A percentile compares a stretch with the other conserved stretches of the same genome.
Conservation (phyloP, 2,797 vertebrate species). For the Ispidina picta region DNA sequence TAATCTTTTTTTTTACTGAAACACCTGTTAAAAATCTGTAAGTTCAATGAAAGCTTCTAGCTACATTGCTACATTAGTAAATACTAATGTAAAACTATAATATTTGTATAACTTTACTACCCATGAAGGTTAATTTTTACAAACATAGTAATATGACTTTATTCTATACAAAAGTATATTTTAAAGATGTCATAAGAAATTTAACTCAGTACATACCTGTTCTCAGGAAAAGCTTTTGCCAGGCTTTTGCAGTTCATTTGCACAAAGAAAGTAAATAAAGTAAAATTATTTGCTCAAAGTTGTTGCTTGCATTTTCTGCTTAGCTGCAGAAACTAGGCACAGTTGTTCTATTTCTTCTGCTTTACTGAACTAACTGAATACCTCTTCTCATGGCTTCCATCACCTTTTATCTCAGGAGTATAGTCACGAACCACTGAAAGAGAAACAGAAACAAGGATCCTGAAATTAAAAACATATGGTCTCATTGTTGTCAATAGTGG, state of each 20-base stretch:
- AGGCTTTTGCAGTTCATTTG: not conserved
- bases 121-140: not conserved
- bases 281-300: not conserved
- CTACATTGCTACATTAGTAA: not conserved
- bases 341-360: not conserved
- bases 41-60: not conserved
- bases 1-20: not conserved
- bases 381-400: not conserved
- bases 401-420: not conserved
- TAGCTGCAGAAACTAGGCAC: not conserved
- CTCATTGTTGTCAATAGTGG: not conserved
- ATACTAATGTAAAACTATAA: not conserved
- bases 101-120: not conserved
- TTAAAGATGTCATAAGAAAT: not conserved
- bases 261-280: not conserved
- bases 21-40: not conserved
- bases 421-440: not conserved
- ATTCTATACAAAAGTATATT: not conserved
- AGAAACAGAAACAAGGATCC: not conserved
- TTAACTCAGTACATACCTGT: not conserved
- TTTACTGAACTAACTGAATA: not conserved
- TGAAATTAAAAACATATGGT: not conserved
- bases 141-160: not conserved
- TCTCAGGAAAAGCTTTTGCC: not conserved
- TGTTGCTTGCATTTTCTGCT: not conserved